Evolutionary conservation across 2,888 invertebrate genomes (phyloP).

Genomic region (Leptinotarsa rubiginosa): DNA sequence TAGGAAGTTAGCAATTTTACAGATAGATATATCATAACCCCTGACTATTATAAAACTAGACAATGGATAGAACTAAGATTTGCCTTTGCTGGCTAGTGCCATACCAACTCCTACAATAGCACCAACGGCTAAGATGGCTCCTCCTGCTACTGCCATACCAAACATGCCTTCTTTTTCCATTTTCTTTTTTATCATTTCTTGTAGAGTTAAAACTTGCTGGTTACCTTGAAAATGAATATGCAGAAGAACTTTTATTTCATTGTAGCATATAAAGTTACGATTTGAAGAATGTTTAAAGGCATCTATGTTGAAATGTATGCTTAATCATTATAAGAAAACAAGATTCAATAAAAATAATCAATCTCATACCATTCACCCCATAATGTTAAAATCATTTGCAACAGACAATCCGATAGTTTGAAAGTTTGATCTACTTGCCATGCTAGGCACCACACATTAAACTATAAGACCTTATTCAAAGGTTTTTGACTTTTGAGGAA

Average conservation of each 20-base stretch:
- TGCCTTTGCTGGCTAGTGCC: slow-evolving; percentile 71
- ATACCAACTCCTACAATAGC: slow-evolving; percentile 87
- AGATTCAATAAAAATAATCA: too few species aligned
- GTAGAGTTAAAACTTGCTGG: slow-evolving; percentile 79
- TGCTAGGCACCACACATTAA: too few species aligned
- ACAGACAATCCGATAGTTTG: too few species aligned
- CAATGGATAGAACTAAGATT: slow-evolving; percentile 47
- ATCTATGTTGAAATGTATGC: too few species aligned
- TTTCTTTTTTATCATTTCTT: slow-evolving; percentile 87
- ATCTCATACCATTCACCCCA: too few species aligned
- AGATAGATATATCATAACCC: slow-evolving; percentile 20
- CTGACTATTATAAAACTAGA: slow-evolving; percentile 34
- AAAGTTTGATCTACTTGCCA: too few species aligned
- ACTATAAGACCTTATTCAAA: too few species aligned
- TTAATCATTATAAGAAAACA: too few species aligned
- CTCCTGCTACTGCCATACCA: slow-evolving; percentile 90
- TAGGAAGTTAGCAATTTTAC: slow-evolving; percentile 23
- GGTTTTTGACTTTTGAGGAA: too few species aligned
- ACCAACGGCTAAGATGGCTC: slow-evolving; percentile 86
- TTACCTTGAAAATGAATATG: slow-evolving; percentile 69
- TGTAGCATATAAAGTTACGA: background rate
- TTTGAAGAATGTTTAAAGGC: background rate
- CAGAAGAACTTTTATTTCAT: too few species aligned
- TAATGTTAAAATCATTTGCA: too few species aligned
- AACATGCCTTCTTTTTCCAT: slow-evolving; percentile 92